Evolutionary conservation across 2,113 vertebrate species (phyloP).

Genomic region (Lepisosteus oculatus): DNA sequence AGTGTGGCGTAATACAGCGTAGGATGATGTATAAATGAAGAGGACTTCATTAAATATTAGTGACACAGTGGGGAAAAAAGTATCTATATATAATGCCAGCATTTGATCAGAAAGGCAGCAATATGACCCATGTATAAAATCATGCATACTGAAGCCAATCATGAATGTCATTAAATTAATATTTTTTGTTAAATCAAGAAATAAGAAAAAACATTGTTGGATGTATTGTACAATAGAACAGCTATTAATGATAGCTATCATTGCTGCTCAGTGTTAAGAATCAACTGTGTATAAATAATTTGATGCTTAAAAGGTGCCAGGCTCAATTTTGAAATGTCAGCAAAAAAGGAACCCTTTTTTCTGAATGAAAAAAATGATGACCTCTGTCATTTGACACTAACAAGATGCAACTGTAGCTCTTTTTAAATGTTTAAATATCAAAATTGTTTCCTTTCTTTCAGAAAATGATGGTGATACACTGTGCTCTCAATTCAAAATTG

Average conservation of each 20-base stretch:
- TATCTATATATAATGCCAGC: too few relatives aligned
- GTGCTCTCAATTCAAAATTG: constrained; percentile 34
- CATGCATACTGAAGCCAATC: not conserved
- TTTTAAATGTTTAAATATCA: constrained; percentile 22
- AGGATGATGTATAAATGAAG: too few relatives aligned
- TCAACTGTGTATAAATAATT: not conserved
- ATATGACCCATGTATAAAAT: not conserved
- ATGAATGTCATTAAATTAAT: not conserved
- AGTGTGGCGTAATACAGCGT: too few relatives aligned
- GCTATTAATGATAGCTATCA: constrained; percentile 8
- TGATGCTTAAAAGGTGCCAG: constrained; percentile 35
- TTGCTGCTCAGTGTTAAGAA: constrained; percentile 11
- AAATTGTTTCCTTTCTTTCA: constrained; percentile 41
- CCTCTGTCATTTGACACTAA: not conserved
- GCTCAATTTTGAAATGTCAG: constrained; percentile 33
- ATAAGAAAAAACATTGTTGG: not conserved
- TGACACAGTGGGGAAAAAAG: too few relatives aligned
- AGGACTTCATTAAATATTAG: too few relatives aligned
- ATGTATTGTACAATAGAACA: constrained; percentile 8
- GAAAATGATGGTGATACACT: constrained; percentile 35
- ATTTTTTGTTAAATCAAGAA: constrained; percentile 2
- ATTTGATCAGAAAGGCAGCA: not conserved
- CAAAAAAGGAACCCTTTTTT: constrained; percentile 28
- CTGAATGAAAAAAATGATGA: not conserved
- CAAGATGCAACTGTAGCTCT: constrained; percentile 17